Base-by-base conservation (phyloP, 2,113 vertebrate genomes). In the Nycticryphes semicollaris region DNA sequence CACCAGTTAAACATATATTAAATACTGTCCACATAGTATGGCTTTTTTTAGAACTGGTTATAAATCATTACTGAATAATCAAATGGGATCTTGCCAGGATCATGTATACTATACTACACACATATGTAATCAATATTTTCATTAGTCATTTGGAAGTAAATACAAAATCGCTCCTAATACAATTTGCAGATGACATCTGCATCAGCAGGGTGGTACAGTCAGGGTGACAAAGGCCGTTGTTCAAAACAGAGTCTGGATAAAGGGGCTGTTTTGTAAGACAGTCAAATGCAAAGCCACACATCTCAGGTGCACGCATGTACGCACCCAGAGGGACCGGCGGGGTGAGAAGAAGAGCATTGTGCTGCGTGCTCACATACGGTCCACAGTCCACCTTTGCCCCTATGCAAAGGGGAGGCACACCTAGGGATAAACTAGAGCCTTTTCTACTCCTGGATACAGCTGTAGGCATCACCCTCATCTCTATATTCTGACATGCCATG, bases 111-210 rank as follows among this genome's bases (percentile, higher is more conserved):
- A 15, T 33, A 50, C 60, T 51, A 57, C n/a, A 78, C 35, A 16
- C 11, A 5, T 30, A 80, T 1, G 0, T 22, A 68, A 91, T 84
- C 92, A 53, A 67, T 92, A 94, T 72, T 83, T 85, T 85, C 91
- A 72, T 93, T 63, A 92, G 56, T 59, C 88, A 92, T 79, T 82
- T 78, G 48, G 83, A 94, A 93, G 66, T 31, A 93, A 87, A 94
- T 59, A 90, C 39, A 54, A 68, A 94, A 88, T 79, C 94, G 63
- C 60, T 89, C 70, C 78, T 78, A 87, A 92, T 25, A 41, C 56
- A 78, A 48, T 93, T 90, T 92, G 74, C 51, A 41, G 43, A 70
- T 62, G 47, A 25, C 70, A 59, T 25, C 24, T 2, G 3, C 51
- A 18, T 83, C 64, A 35, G 77, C 57, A 0, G 14, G n/a, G 45